phyloP scores from a whole-genome alignment of 2,113 vertebrate species.

The Hymenochirus boettgeri region DNA sequence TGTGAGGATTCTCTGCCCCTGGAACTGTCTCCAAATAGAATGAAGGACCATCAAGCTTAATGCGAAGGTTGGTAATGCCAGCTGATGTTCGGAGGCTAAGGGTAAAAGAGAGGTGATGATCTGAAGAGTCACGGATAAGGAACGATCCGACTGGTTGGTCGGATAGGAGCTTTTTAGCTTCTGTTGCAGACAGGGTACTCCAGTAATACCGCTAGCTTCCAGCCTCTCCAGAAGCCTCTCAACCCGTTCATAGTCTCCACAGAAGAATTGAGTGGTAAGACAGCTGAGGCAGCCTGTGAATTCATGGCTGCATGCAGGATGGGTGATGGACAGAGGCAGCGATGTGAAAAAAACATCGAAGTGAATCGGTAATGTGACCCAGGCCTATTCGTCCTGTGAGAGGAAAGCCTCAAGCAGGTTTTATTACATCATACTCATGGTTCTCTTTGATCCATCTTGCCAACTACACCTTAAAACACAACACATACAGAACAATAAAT shows the following conservation, averaged over 20 bases:
- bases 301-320: constrained; percentile 42
- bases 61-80: constrained; percentile 49
- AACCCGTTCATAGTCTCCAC: constrained; percentile 45
- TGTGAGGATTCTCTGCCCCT: constrained; percentile 34
- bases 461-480: constrained; percentile 19
- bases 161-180: constrained; percentile 44
- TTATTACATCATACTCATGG: neutral
- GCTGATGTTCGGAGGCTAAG: constrained; percentile 44
- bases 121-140: constrained; percentile 46
- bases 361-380: constrained; percentile 28
- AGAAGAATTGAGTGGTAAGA: constrained; percentile 46
- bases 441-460: constrained; percentile 14
- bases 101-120: constrained; percentile 46
- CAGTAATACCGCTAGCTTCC: constrained; percentile 50
- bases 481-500: no score
- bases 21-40: constrained; percentile 46
- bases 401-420: constrained; percentile 2
- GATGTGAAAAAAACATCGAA: constrained; percentile 41
- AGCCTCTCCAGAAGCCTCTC: constrained; percentile 43
- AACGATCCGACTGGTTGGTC: constrained; percentile 46
- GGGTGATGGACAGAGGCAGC: constrained; percentile 20
- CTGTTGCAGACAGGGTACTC: constrained; percentile 45
- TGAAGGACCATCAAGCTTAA: constrained; percentile 40
- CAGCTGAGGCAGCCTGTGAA: constrained; percentile 9
- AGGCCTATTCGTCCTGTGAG: neutral